Evolutionary conservation across 1,140 invertebrate genomes (phyloP).

Genomic region (Trigoniulus corallinus): DNA sequence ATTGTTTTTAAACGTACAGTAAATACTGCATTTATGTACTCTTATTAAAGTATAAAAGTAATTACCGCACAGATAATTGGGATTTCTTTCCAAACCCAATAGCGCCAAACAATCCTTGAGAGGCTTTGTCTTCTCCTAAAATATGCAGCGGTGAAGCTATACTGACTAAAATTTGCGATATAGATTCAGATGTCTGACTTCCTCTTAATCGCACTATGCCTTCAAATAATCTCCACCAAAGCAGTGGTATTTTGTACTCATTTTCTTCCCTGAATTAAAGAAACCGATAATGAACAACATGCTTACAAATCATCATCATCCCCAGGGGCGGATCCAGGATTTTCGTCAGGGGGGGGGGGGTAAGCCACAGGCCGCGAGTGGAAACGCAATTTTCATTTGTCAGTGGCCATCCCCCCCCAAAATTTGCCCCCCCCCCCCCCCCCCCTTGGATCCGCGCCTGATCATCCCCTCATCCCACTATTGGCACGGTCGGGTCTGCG

Average conservation of each 20-base stretch:
- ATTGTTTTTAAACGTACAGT: too few relatives aligned
- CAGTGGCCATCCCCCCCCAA: not conserved
- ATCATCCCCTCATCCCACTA: too few relatives aligned
- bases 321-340: not conserved
- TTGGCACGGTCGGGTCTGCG: too few relatives aligned
- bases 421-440: not conserved
- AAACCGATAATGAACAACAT: slow-evolving; percentile 6
- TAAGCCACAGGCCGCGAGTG: not conserved
- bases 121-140: slow-evolving; percentile 37
- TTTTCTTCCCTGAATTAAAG: slow-evolving; percentile 29
- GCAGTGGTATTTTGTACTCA: slow-evolving; percentile 39
- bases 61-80: slow-evolving; percentile 35
- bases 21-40: too few relatives aligned
- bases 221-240: slow-evolving; percentile 33
- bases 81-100: slow-evolving; percentile 43
- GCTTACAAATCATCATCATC: not conserved
- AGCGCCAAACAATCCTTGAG: slow-evolving; percentile 41
- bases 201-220: not conserved
- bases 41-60: too few relatives aligned
- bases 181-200: not conserved
- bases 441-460: too few relatives aligned
- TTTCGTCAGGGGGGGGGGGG: not conserved
- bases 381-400: not conserved
- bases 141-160: slow-evolving; percentile 19
- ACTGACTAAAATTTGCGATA: not conserved